These are phyloP conservation scores for Myripristis jacobus DNA, from an alignment of 2,797 vertebrate genomes.

Conservation along the genomic window DNA sequence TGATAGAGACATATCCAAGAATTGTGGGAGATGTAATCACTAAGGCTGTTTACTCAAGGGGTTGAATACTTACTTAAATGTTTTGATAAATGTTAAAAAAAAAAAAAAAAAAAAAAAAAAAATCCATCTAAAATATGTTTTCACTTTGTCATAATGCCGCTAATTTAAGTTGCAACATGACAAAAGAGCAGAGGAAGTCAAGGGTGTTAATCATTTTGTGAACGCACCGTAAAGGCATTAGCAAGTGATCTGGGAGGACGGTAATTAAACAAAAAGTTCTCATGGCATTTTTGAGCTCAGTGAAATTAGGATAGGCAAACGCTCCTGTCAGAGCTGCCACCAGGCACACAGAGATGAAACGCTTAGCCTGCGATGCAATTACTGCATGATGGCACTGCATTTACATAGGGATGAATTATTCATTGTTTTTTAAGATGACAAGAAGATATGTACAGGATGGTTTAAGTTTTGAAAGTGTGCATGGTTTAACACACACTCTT, in stretches of 20 bases:
- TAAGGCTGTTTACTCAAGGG: neutral
- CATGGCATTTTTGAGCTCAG: neutral
- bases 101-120: too few species aligned
- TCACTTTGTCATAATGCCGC: too few species aligned
- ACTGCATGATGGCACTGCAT: neutral
- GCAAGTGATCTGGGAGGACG: neutral
- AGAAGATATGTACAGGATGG: neutral
- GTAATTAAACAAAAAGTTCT: neutral
- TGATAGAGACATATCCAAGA: neutral
- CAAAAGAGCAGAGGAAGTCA: too few species aligned
- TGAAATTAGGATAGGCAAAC: neutral
- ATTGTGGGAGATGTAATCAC: neutral
- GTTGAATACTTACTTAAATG: too few species aligned
- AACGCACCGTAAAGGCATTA: neutral
- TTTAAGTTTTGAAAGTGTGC: neutral
- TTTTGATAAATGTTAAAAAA: too few species aligned
- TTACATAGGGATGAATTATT: neutral
- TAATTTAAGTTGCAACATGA: too few species aligned
- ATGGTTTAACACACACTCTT: neutral
- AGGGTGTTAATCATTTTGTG: slow-evolving; percentile 15
- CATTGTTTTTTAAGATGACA: neutral
- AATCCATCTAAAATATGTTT: too few species aligned
- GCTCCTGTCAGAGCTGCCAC: neutral
- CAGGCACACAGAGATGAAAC: neutral
- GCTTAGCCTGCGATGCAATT: neutral